Base-by-base conservation (phyloP, 1,140 invertebrate species). In the Lucilia cuprina region DNA sequence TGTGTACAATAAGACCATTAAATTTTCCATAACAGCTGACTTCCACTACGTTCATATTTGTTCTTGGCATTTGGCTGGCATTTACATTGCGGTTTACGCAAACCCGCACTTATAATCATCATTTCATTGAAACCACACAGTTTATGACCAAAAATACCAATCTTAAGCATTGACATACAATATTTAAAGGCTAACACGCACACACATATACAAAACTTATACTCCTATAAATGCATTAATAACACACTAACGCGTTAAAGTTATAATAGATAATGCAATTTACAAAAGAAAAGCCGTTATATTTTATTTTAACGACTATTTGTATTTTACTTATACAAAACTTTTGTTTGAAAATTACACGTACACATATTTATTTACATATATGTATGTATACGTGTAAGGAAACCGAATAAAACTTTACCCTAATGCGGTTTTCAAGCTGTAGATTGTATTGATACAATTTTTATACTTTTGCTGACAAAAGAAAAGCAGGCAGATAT, bases 1-100 rank as follows among this genome's bases (percentile, higher is more conserved):
- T 80, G 77, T 80, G 77, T 80, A 80, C 77, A 80, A 80, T 80
- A 21, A 49, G 77, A 80, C 77, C 77, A 80, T 80, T 80, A 80
- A 80, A 47, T 12, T 80, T 80, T 19, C 77, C n/a, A 80, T 80
- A 80, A 50, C 77, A 80, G 77, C 77, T 80, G 77, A 80, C 77
- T 80, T 80, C 77, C 77, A 25, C n/a, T 49, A 21, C 47, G 77
- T 80, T 49, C 77, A 49, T 80, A 49, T 80, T 80, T 80, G 77
- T 49, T 49, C 41, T 49, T 80, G 77, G 77, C 47, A 49, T 80
- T 80, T 49, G 77, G 41, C 41, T 80, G 77, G 77, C 77, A 80
- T 80, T 80, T 80, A 80, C 77, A 80, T 80, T 80, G 77, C 77
- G 77, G 77, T 80, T 80, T 50, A 50, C 41, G 47, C 75, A 70